phyloP scores from a whole-genome alignment of 2,888 invertebrate genomes.

The Scaptodrosophila latifasciaeformis region DNA sequence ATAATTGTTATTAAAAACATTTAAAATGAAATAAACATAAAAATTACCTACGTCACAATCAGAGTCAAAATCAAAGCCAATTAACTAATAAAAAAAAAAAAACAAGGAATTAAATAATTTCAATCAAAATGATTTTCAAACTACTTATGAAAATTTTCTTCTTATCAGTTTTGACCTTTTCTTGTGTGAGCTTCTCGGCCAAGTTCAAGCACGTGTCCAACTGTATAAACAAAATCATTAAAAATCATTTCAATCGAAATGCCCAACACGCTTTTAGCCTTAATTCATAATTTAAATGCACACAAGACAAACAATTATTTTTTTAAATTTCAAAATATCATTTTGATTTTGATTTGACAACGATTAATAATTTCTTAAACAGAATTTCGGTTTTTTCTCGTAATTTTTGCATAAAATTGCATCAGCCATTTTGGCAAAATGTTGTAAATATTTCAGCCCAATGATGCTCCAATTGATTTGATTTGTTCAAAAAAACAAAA shows the following conservation, averaged over 20 bases:
- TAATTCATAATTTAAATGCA: slow-evolving; percentile 56
- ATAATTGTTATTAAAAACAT: slow-evolving; percentile 60
- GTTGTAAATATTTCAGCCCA: slow-evolving; percentile 14
- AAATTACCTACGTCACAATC: slow-evolving; percentile 49
- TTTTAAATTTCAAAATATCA: slow-evolving; percentile 14
- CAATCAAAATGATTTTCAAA: no score
- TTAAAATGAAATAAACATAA: slow-evolving; percentile 60
- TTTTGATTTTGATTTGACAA: slow-evolving; percentile 28
- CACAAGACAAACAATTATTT: not conserved
- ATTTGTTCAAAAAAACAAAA: not conserved
- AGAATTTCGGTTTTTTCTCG: no score
- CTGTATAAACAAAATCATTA: slow-evolving; percentile 35
- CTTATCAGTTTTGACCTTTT: not conserved
- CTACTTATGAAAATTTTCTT: not conserved
- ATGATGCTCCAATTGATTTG: not conserved
- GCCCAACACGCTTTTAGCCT: slow-evolving; percentile 45
- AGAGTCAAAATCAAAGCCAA: slow-evolving; percentile 39
- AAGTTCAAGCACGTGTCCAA: not conserved
- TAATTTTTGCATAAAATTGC: slow-evolving; percentile 62
- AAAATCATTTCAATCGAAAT: slow-evolving; percentile 34
- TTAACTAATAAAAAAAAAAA: slow-evolving; percentile 49
- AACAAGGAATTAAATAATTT: no score
- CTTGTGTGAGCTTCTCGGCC: not conserved
- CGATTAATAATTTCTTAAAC: slow-evolving; percentile 39
- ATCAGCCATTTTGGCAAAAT: slow-evolving; percentile 55